These are phyloP conservation scores for Mesembrinibis cayennensis DNA, from an alignment of 2,113 vertebrate genomes.

Conservation along the genomic window DNA sequence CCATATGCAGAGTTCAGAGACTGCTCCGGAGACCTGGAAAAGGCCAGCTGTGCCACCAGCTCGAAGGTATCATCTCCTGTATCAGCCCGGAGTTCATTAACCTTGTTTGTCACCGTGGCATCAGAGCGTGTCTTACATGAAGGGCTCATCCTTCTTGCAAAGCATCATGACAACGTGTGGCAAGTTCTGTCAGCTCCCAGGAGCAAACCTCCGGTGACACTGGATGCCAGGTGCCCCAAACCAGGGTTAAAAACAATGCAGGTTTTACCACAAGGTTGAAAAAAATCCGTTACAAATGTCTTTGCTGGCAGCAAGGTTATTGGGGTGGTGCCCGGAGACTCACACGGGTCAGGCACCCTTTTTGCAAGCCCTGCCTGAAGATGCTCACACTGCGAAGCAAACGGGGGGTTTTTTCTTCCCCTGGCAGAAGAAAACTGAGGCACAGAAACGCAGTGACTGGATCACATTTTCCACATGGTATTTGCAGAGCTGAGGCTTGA, in stretches of 20 bases:
- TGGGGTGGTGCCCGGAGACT: background rate
- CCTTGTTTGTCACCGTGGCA: background rate
- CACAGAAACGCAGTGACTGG: background rate
- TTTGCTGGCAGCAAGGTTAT: background rate
- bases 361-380: background rate
- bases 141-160: background rate
- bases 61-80: background rate
- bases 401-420: background rate
- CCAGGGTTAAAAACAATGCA: rapidly evolving
- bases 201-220: background rate
- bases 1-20: background rate
- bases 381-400: background rate
- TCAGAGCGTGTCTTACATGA: background rate
- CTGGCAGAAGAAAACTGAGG: background rate
- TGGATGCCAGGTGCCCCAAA: background rate
- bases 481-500: background rate
- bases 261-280: background rate
- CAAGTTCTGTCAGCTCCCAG: background rate
- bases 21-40: background rate
- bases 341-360: background rate
- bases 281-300: background rate
- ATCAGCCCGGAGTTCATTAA: background rate
- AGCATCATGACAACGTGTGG: background rate
- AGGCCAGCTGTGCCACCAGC: background rate
- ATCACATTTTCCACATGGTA: rapidly evolving